These are phyloP conservation scores for Argopecten irradians DNA, from an alignment of 1,140 invertebrate genomes.

Conservation along the genomic window DNA sequence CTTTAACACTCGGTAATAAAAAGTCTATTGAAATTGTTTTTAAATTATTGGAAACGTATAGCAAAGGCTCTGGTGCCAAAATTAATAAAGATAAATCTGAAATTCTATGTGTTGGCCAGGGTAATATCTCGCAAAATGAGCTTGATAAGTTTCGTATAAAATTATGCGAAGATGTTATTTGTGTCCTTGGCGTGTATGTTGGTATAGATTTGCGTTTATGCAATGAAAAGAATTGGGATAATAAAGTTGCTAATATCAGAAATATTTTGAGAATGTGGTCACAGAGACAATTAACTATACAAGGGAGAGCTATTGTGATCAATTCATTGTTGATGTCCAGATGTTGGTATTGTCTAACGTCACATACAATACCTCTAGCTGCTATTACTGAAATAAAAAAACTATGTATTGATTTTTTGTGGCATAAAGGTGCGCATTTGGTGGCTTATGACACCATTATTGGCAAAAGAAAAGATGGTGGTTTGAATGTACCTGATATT, in stretches of 20 bases:
- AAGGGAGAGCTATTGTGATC: conserved; percentile 29
- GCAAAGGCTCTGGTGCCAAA: conserved; percentile 2
- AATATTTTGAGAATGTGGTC: conserved; percentile 24
- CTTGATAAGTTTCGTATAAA: not conserved
- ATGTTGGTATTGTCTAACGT: not conserved
- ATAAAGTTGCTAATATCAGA: conserved; percentile 34
- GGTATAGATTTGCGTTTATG: conserved; percentile 25
- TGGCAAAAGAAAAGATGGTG: conserved; percentile 19
- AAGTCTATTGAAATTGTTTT: conserved; percentile 26
- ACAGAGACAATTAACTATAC: conserved; percentile 26
- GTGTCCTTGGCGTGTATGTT: conserved; percentile 30
- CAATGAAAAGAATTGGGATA: conserved; percentile 34
- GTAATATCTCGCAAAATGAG: not conserved
- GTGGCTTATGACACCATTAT: not conserved
- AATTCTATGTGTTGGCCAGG: conserved; percentile 26
- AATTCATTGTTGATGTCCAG: conserved; percentile 32
- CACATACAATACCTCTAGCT: not conserved
- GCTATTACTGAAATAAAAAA: too few species aligned
- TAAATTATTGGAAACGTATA: conserved; percentile 31
- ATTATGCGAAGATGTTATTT: conserved; percentile 28
- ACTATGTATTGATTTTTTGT: too few species aligned
- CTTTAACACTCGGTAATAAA: conserved; percentile 37
- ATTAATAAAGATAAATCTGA: conserved; percentile 37
- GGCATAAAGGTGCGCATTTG: not conserved
- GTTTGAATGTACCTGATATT: conserved; percentile 33